Conservation (phyloP, 1,140 invertebrate species). For the Drosophila nigromelanica region DNA sequence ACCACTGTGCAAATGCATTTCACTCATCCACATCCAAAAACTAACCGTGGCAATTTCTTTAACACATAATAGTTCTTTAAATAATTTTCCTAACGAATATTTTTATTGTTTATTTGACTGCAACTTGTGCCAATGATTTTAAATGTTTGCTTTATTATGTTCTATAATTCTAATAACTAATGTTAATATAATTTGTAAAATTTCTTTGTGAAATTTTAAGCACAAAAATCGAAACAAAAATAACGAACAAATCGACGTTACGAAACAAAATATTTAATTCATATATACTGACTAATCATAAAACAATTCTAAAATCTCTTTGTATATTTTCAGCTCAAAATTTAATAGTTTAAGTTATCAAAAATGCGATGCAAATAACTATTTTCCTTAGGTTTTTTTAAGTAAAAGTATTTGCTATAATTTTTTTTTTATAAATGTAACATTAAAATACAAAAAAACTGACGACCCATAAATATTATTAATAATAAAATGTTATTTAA, state of each 20-base stretch:
- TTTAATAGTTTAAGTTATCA: conserved; percentile 71
- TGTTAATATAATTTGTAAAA: conserved; percentile 21
- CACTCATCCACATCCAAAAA: conserved; percentile 32
- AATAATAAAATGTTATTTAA: conserved; percentile 73
- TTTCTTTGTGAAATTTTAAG: conserved; percentile 43
- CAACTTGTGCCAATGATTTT: conserved; percentile 84
- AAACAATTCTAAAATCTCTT: conserved; percentile 66
- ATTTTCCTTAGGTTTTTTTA: conserved; percentile 45
- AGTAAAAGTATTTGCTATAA: conserved; percentile 37
- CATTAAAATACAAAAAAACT: conserved; percentile 22
- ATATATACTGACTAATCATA: conserved; percentile 60
- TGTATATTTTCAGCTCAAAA: conserved; percentile 83
- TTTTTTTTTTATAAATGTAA: conserved; percentile 42
- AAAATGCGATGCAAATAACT: conserved; percentile 12
- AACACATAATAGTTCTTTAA: background rate
- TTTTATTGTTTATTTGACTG: conserved; percentile 76
- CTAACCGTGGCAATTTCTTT: conserved; percentile 36
- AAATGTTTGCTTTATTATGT: conserved; percentile 64
- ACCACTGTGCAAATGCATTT: conserved; percentile 45
- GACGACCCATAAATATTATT: conserved; percentile 37
- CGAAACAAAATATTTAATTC: conserved; percentile 27
- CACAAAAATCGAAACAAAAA: conserved; percentile 32
- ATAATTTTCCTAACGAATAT: conserved; percentile 56
- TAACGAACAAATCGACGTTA: conserved; percentile 13
- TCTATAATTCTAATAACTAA: conserved; percentile 52